Evolutionary conservation across 2,797 vertebrate species (phyloP).

Genomic region (Melanotaenia pygmaea): DNA sequence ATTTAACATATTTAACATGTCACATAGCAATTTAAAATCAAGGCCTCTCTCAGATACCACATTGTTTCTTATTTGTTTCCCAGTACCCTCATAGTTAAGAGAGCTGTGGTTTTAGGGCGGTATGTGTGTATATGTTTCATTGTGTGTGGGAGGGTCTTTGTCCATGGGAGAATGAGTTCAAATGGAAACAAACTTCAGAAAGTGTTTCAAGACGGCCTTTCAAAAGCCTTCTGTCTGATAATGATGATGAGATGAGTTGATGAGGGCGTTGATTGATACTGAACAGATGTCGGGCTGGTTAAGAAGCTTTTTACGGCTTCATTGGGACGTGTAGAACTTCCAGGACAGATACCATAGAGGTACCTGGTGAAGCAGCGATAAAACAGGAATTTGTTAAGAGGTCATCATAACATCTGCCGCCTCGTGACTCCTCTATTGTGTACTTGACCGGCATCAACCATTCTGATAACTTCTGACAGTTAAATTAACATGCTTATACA

Average conservation of each 20-base stretch:
- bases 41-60: slow-evolving; percentile 7
- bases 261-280: slow-evolving; percentile 57
- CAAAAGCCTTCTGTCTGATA: slow-evolving; percentile 60
- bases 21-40: slow-evolving; percentile 7
- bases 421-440: slow-evolving; percentile 29
- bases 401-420: neutral
- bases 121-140: slow-evolving; percentile 37
- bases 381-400: slow-evolving; percentile 16
- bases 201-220: slow-evolving; percentile 70
- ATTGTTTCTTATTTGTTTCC: slow-evolving; percentile 39
- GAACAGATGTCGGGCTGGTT: slow-evolving; percentile 57
- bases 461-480: slow-evolving; percentile 54
- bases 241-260: slow-evolving; percentile 68
- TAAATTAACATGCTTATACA: slow-evolving; percentile 47
- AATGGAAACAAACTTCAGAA: slow-evolving; percentile 72
- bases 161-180: slow-evolving; percentile 69
- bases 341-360: slow-evolving; percentile 27
- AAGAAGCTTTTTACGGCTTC: slow-evolving; percentile 23
- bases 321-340: slow-evolving; percentile 22
- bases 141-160: slow-evolving; percentile 50
- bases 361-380: slow-evolving; percentile 10
- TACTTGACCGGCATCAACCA: slow-evolving; percentile 33
- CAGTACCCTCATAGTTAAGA: slow-evolving; percentile 34
- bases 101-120: slow-evolving; percentile 53
- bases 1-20: slow-evolving; percentile 5